These are phyloP conservation scores for Merodon equestris DNA, from an alignment of 2,888 invertebrate species.

Conservation along the genomic window DNA sequence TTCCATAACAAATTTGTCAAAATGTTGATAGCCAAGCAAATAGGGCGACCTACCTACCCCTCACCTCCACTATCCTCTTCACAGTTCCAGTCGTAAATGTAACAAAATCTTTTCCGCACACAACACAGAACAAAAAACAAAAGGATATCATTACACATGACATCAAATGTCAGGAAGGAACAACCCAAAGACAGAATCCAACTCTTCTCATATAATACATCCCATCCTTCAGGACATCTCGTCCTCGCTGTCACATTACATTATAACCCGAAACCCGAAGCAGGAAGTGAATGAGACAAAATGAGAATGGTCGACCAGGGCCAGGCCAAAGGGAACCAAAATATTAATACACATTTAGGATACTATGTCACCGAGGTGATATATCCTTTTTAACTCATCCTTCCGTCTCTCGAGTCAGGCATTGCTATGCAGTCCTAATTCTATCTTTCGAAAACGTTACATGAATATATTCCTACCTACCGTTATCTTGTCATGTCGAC, in stretches of 20 bases:
- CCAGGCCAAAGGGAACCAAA: slow-evolving; percentile 44
- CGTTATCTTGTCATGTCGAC: slow-evolving; percentile 4
- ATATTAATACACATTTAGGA: slow-evolving; percentile 54
- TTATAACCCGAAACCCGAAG: background rate
- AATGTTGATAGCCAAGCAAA: too few relatives aligned
- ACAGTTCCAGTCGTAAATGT: too few relatives aligned
- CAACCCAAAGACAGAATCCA: background rate
- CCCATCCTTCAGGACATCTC: background rate
- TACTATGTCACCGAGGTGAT: slow-evolving; percentile 53
- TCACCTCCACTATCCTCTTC: too few relatives aligned
- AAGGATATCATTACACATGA: slow-evolving; percentile 30
- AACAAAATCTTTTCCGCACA: too few relatives aligned
- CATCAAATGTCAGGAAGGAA: slow-evolving; percentile 10
- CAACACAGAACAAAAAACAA: background rate
- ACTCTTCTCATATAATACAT: background rate
- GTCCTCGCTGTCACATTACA: background rate
- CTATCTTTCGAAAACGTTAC: background rate
- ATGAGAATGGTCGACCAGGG: slow-evolving; percentile 1
- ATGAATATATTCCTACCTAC: background rate
- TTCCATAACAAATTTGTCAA: too few relatives aligned
- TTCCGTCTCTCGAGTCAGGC: background rate
- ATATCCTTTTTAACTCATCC: slow-evolving; percentile 43
- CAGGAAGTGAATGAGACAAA: background rate
- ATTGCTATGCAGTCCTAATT: background rate
- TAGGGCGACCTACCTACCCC: too few relatives aligned